Conservation (phyloP, 2,797 vertebrate species). For the Mus spretus region DNA sequence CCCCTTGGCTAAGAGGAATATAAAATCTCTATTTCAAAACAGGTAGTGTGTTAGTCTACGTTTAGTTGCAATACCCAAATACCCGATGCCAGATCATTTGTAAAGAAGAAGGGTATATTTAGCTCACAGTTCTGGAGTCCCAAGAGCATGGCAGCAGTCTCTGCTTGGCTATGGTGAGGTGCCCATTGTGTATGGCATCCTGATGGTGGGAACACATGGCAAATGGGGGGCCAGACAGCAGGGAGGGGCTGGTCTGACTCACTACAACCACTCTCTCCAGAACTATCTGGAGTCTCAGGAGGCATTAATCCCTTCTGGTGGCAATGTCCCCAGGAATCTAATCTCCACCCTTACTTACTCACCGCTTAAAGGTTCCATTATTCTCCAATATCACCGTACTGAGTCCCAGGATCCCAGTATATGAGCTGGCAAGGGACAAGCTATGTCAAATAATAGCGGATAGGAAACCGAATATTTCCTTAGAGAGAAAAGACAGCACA, state of each 20-base stretch:
- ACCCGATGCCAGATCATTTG: neutral
- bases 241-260: neutral
- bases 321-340: neutral
- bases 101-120: neutral
- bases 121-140: neutral
- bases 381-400: neutral
- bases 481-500: neutral
- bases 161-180: neutral
- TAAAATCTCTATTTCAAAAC: conserved; percentile 22
- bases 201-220: neutral
- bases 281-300: neutral
- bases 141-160: neutral
- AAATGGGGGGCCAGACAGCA: neutral
- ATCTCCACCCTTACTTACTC: neutral
- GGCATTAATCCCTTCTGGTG: neutral
- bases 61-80: neutral
- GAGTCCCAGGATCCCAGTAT: neutral
- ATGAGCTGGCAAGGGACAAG: neutral
- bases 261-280: neutral
- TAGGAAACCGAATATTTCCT: neutral
- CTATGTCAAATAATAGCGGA: neutral
- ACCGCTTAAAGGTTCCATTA: neutral
- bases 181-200: neutral
- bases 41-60: neutral
- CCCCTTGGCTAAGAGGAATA: neutral